Percentiles rank a stretch among this genome's conserved stretches.
These are phyloP conservation scores for Chymomyza fuscimana DNA, from an alignment of 2,888 invertebrate species.

Conservation along the genomic window DNA sequence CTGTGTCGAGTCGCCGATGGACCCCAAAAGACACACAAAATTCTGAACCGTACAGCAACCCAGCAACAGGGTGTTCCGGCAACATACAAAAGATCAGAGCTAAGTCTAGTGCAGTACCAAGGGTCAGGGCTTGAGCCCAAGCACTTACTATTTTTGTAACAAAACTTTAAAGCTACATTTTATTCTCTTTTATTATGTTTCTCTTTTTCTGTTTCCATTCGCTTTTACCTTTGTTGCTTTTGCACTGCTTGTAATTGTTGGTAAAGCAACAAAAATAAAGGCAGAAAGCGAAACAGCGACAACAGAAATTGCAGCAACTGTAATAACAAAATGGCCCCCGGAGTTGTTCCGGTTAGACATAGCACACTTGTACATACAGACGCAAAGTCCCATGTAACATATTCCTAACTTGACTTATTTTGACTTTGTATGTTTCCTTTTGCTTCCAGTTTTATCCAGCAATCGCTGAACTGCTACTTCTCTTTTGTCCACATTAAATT, in stretches of 20 bases:
- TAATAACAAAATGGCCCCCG: conserved; percentile 72
- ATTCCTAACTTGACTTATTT: conserved; percentile 71
- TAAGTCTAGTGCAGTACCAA: not conserved
- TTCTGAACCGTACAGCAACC: not conserved
- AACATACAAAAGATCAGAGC: conserved; percentile 6
- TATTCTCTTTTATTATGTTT: conserved; percentile 18
- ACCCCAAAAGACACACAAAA: conserved; percentile 16
- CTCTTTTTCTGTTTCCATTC: conserved; percentile 14
- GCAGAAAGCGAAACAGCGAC: conserved; percentile 22
- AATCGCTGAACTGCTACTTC: not conserved
- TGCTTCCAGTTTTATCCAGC: not conserved
- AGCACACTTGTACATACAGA: conserved; percentile 10
- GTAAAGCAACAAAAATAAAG: conserved; percentile 51
- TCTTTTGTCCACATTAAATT: not conserved
- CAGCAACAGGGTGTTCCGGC: conserved; percentile 50
- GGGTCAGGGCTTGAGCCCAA: not conserved
- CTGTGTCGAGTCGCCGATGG: conserved; percentile 52
- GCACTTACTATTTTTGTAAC: conserved; percentile 7
- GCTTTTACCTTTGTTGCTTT: conserved; percentile 17
- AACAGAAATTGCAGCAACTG: conserved; percentile 65
- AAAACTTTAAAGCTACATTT: not conserved
- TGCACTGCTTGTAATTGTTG: conserved; percentile 59
- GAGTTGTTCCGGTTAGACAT: conserved; percentile 57
- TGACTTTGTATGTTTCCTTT: conserved; percentile 50
- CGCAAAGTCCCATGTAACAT: conserved; percentile 48